These are phyloP conservation scores for Eucidaris tribuloides DNA, from an alignment of 35 echinoderm and acorn worm genomes.

Conservation along the genomic window DNA sequence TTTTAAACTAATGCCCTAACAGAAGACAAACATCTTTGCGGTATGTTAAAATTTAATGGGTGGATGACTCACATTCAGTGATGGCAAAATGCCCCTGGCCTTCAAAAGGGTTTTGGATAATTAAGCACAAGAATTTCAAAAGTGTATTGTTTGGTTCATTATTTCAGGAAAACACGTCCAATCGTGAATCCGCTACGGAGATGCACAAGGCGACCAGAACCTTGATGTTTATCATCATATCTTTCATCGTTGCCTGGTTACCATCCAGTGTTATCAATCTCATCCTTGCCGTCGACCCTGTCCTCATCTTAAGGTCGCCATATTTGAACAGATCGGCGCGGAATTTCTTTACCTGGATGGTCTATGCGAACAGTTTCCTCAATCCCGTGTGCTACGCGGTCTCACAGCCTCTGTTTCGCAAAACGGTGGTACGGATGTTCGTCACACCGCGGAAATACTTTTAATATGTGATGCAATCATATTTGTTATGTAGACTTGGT, in stretches of 20 bases:
- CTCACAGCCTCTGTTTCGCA: neutral
- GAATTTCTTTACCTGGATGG: neutral
- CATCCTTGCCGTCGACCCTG: neutral
- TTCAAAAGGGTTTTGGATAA: no score
- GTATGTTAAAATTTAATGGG: no score
- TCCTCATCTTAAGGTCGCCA: slow-evolving; percentile 2
- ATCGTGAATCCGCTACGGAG: neutral
- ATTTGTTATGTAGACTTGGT: no score
- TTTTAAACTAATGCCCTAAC: no score
- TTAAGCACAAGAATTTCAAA: no score
- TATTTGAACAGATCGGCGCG: neutral
- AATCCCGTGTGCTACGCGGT: slow-evolving; percentile 1
- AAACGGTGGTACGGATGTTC: neutral
- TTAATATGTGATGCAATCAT: neutral
- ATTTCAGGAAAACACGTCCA: no score
- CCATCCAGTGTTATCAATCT: neutral
- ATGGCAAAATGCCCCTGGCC: no score
- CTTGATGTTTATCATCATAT: neutral
- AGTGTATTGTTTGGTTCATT: no score
- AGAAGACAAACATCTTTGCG: no score
- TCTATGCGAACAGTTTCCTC: slow-evolving; percentile 12
- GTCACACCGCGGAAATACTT: neutral
- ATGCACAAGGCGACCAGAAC: neutral
- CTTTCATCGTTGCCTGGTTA: slow-evolving; percentile 14
- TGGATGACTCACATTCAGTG: no score